Evolutionary conservation across 2,888 invertebrate genomes (phyloP), one percentile per base, ranked within the genome.

Genomic region (Clepsis dumicolana): DNA sequence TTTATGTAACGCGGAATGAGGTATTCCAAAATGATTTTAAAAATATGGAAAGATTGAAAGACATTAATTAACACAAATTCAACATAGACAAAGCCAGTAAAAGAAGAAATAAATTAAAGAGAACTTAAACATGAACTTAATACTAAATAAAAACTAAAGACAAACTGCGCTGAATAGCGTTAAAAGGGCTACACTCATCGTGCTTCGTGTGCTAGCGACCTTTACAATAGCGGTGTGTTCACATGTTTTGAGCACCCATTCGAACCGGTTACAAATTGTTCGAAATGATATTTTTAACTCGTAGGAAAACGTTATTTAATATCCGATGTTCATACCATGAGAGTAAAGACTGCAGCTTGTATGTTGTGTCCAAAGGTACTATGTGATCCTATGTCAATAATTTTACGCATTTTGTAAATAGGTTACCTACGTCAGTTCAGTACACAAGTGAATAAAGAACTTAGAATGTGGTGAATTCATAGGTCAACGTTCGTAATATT

Each of bases 311-410:
- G 18, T 32, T 25, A 32, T 21, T 56, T 56, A 18, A 61, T 61
- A 61, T 61, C 50, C 7, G 18, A 38, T 63, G 50, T n/a, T 63
- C 29, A 12, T 53, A 32, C 62, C n/a, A n/a, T 18, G 64, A 64
- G 64, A 64, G 29, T 41, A 10, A 64, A 64, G 64, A 64, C 64
- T 64, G 64, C 44, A 56, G 52, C 52, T 64, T 64, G 64, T 64
- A 64, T 53, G 64, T 52, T n/a, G 50, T 35, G 54, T 64, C 64
- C 64, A 64, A 41, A 56, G 64, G 56, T 64, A 44, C 64, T 29
- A 21, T 63, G 63, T 53, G 27, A 63, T 61, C 60, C 25, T 48
- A 27, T 60, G 41, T 61, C 60, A 61, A 61, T 61, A 61, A 35
- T 52, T 52, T 35, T 29, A 38, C 35, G 63, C 35, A 50, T 61